These are phyloP conservation scores for Microctenopoma steveboyesi DNA, from an alignment of 2,797 vertebrate genomes.

Conservation along the genomic window DNA sequence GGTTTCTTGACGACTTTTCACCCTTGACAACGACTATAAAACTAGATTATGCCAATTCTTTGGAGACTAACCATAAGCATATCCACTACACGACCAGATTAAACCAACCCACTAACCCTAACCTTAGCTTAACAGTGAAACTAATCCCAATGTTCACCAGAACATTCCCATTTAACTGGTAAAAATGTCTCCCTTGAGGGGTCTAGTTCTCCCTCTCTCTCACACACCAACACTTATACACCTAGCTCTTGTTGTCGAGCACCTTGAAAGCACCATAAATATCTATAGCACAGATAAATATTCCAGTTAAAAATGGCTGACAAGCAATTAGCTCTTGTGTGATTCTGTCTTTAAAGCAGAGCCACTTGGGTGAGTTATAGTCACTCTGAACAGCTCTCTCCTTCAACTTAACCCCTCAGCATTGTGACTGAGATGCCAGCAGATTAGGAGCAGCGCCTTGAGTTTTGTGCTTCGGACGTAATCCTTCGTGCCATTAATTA, in stretches of 20 bases:
- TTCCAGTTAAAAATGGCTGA: slow-evolving; percentile 61
- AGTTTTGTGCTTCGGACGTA: slow-evolving; percentile 34
- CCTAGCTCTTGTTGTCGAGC: slow-evolving; percentile 10
- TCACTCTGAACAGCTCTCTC: slow-evolving; percentile 26
- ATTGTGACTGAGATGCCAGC: slow-evolving; percentile 36
- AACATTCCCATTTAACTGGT: not conserved
- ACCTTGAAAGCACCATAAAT: slow-evolving; percentile 52
- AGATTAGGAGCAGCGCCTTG: slow-evolving; percentile 39
- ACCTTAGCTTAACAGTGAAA: not conserved
- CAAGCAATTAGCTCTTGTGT: slow-evolving; percentile 60
- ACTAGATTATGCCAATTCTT: not conserved
- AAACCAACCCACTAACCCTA: not conserved
- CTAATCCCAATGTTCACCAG: not conserved
- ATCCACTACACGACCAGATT: not conserved
- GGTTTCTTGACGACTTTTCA: too few relatives aligned
- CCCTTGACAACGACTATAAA: not conserved
- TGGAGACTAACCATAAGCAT: not conserved
- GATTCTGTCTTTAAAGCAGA: slow-evolving; percentile 66
- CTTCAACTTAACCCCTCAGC: slow-evolving; percentile 36
- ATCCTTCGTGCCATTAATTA: slow-evolving; percentile 64
- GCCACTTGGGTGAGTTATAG: slow-evolving; percentile 54
- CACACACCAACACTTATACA: slow-evolving; percentile 12
- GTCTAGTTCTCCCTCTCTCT: not conserved
- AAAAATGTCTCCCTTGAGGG: not conserved
- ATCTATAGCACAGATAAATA: slow-evolving; percentile 58